phyloP scores from a whole-genome alignment of 2,797 vertebrate species.

The Sandelia bainsii region DNA sequence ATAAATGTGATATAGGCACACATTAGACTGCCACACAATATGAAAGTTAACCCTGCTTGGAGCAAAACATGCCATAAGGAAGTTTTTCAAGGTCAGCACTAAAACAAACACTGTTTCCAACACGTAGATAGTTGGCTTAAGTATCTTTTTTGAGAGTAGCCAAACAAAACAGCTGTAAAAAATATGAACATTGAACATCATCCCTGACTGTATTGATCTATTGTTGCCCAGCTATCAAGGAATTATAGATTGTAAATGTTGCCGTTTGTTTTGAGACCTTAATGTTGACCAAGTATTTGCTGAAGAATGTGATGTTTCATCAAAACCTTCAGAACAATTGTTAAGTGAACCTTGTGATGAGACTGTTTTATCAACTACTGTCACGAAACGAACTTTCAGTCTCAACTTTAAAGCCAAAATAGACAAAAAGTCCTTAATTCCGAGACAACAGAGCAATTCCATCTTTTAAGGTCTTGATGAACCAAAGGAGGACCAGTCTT shows the following conservation, averaged over 20 bases:
- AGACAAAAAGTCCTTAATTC: background rate
- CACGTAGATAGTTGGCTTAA: conserved; percentile 3
- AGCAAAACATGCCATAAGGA: background rate
- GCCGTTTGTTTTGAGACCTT: background rate
- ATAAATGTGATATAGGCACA: conserved; percentile 12
- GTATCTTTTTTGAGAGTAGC: conserved; percentile 5
- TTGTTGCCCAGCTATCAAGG: too few relatives aligned
- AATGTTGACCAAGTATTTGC: conserved; percentile 5
- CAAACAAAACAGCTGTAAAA: conserved; percentile 25
- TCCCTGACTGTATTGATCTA: too few relatives aligned
- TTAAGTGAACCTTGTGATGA: conserved; percentile 1
- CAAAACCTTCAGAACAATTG: conserved; percentile 18
- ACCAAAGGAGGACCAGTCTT: too few relatives aligned
- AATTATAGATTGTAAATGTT: background rate
- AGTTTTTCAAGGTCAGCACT: background rate
- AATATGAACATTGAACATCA: conserved; percentile 1
- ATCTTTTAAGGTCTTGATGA: background rate
- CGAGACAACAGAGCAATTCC: background rate
- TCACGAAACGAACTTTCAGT: background rate
- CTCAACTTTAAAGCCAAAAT: conserved; percentile 3
- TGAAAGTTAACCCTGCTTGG: conserved; percentile 9
- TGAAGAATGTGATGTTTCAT: background rate
- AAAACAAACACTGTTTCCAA: conserved; percentile 13
- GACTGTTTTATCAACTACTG: background rate
- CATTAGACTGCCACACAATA: conserved; percentile 8